phyloP scores from a whole-genome alignment of 1,140 invertebrate genomes.

The Agrypnia vestita region DNA sequence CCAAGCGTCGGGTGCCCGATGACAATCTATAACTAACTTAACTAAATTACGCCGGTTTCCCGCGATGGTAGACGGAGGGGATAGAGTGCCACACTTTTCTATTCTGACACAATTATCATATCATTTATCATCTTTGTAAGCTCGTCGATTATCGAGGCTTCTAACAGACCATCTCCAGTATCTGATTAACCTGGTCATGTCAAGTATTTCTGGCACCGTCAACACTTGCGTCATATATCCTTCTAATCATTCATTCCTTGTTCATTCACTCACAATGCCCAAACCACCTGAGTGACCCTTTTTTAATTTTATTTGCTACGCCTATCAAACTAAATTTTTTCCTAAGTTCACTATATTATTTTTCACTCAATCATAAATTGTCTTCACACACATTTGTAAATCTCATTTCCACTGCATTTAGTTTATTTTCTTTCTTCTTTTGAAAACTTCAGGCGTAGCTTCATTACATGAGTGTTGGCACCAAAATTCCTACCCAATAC shows the following conservation, averaged over 20 bases:
- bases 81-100: not conserved
- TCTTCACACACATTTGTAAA: not conserved
- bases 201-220: not conserved
- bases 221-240: not conserved
- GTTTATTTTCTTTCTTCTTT: not conserved
- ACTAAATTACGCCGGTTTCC: not conserved
- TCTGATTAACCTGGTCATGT: not conserved
- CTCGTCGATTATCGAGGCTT: not conserved
- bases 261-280: not conserved
- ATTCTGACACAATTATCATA: not conserved
- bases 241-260: not conserved
- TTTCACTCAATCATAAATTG: not conserved
- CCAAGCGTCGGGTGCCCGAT: too few relatives aligned
- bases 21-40: not conserved
- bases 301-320: not conserved
- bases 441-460: too few relatives aligned
- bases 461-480: too few relatives aligned
- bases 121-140: not conserved
- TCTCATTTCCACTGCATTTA: conserved; percentile 1
- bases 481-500: too few relatives aligned
- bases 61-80: not conserved
- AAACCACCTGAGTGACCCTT: not conserved
- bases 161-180: not conserved
- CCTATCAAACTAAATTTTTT: not conserved
- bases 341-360: not conserved